Base-by-base conservation (phyloP, 2,888 invertebrate species). In the Drosophila setosimentum region DNA sequence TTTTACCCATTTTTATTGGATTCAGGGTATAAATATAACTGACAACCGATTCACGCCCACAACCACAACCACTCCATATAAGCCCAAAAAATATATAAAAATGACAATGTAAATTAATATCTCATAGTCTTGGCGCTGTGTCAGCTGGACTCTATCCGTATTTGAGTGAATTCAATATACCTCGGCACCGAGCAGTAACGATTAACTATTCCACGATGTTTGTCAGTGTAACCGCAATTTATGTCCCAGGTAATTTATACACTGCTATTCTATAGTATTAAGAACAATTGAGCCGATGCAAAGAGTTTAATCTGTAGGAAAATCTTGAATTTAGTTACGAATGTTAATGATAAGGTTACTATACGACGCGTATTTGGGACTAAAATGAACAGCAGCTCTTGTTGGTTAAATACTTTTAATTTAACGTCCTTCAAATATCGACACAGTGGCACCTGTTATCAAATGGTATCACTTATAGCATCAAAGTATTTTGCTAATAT, bases 151-250 rank as follows among this genome's bases (percentile, higher is more conserved):
- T 92, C 3, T 91, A 92, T 74, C 82, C 91, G 1, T 91, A 92
- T 58, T 68, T 91, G 1, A 87, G 91, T 51, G 91, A 91, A 66
- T 91, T 91, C 57, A 92, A 91, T 63, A 89, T 87, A 30, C 83
- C 83, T 33, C 87, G 91, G 40, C 86, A 92, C 63, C 85, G 91
- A 33, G 91, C 92, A 8, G 81, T 91, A 40, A 89, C 90, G 7
- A 91, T 91, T 55, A 91, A 91, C 78, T 92, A 91, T 76, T 91
- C 92, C 4, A 89, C 91, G 1, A 92, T 92, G 92, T 91, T 92
- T 66, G 91, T 92, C 1, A 91, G 91, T 73, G 78, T 91, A 64
- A 78, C 88, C 11, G 87, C 90, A 13, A 92, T 91, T 42, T 91
- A 92, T 81, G 87, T 91, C 1, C 91, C 91, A 81, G 91, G 91